A percentile compares a stretch with the other conserved stretches of the same genome.
These are phyloP conservation scores for Sitobion miscanthi DNA, from an alignment of 1,140 invertebrate species.

Conservation along the genomic window DNA sequence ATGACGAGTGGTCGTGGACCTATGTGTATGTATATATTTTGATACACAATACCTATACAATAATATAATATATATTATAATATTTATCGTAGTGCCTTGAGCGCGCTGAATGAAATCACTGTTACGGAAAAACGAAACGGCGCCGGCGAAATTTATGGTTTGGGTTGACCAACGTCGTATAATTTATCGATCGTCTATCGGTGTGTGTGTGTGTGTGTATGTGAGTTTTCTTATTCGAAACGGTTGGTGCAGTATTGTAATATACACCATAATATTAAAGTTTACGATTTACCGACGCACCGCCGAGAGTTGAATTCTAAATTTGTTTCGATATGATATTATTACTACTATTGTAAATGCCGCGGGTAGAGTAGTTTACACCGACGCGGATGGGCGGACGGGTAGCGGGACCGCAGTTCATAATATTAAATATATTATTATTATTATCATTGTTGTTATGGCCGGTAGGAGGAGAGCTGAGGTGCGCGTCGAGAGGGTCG, in stretches of 20 bases:
- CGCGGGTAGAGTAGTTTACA: not conserved
- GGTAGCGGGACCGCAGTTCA: not conserved
- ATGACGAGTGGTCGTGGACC: not conserved
- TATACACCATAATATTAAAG: not conserved
- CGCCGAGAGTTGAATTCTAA: not conserved
- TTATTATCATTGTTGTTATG: not conserved
- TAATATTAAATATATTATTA: slow-evolving; percentile 7
- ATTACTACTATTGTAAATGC: not conserved
- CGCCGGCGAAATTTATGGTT: slow-evolving; percentile 15
- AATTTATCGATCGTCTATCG: slow-evolving; percentile 2
- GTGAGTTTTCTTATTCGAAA: slow-evolving; percentile 32
- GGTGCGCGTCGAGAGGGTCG: not conserved
- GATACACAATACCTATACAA: not conserved
- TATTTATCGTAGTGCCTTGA: not conserved
- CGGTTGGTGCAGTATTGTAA: not conserved
- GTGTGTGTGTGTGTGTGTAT: not conserved
- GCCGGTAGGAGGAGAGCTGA: not conserved
- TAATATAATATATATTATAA: not conserved
- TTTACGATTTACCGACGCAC: not conserved
- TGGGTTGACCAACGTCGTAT: slow-evolving; percentile 36
- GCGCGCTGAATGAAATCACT: slow-evolving; percentile 23
- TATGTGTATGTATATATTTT: not conserved
- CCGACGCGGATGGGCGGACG: not conserved
- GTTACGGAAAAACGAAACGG: slow-evolving; percentile 43
- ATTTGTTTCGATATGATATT: not conserved